A percentile compares a stretch with the other conserved stretches of the same genome.
Conservation (phyloP, 1,140 invertebrate genomes). For the Oryctes rhinoceros region DNA sequence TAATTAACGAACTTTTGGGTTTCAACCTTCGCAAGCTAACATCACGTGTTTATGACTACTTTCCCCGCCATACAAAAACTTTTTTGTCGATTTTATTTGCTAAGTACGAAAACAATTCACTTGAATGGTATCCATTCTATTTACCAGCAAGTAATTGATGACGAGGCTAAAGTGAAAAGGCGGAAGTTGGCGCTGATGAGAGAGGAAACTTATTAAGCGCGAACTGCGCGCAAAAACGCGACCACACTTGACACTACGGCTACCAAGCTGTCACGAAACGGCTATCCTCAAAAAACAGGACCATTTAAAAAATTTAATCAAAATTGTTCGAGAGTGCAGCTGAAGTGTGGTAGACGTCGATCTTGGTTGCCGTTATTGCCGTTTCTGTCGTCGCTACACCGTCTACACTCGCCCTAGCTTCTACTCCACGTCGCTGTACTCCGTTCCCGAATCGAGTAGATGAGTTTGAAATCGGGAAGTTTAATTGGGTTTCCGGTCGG, state of each 20-base stretch:
- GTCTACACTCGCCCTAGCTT: not conserved
- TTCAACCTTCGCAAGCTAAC: too few species aligned
- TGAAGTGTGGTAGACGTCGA: conserved; percentile 23
- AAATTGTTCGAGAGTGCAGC: conserved; percentile 33
- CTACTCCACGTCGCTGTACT: not conserved
- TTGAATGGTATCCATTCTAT: not conserved
- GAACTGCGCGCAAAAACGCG: conserved; percentile 15
- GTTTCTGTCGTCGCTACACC: conserved; percentile 15
- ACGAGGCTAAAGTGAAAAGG: not conserved
- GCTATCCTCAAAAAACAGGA: not conserved
- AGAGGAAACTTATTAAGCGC: conserved; percentile 9
- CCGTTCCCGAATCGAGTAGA: not conserved
- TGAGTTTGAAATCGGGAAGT: conserved; percentile 29
- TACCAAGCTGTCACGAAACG: not conserved
- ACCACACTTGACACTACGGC: conserved; percentile 13
- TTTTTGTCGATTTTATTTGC: not conserved
- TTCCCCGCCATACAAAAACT: too few species aligned
- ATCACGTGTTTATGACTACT: too few species aligned
- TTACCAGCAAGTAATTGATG: conserved; percentile 11
- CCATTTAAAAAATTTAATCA: conserved; percentile 27
- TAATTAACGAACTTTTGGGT: too few species aligned
- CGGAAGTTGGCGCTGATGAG: not conserved
- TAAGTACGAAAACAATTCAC: conserved; percentile 2
- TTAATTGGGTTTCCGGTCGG: conserved; percentile 33
- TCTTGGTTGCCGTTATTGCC: conserved; percentile 13